phyloP scores from a whole-genome alignment of 92 coral and sea anemone species.

The Bergia sp. region DNA sequence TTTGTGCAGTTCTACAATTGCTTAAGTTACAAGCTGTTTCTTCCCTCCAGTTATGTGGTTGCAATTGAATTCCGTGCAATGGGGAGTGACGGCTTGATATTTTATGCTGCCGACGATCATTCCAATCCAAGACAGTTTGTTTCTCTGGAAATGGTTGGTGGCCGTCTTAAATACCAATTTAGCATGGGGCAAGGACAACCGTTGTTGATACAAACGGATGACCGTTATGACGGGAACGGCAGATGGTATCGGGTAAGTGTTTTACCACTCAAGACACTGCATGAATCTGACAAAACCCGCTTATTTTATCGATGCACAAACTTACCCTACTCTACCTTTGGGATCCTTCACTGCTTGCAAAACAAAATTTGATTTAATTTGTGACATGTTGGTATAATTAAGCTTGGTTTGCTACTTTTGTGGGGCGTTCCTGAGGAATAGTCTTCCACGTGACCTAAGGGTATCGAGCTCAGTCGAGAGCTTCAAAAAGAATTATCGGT shows the following conservation, averaged over 20 bases:
- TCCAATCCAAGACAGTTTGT: conserved; percentile 41
- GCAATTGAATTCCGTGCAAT: conserved; percentile 45
- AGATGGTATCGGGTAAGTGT: conserved; percentile 50
- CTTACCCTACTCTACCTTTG: too few species aligned
- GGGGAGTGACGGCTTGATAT: conserved; percentile 47
- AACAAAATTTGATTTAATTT: too few species aligned
- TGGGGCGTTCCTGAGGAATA: too few species aligned
- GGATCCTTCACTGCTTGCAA: too few species aligned
- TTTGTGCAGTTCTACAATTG: too few species aligned
- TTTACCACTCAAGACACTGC: background rate
- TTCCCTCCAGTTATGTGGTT: conserved; percentile 36
- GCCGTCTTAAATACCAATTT: conserved; percentile 49
- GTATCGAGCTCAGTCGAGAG: too few species aligned
- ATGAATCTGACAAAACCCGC: background rate
- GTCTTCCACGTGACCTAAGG: too few species aligned
- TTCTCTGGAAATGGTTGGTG: conserved; percentile 45
- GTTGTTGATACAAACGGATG: conserved; percentile 31
- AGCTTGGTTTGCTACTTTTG: too few species aligned
- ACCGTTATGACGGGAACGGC: conserved; percentile 23
- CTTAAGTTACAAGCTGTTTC: background rate
- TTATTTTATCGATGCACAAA: too few species aligned
- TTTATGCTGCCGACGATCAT: conserved; percentile 47
- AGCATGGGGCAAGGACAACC: conserved; percentile 25
- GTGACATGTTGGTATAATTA: too few species aligned
- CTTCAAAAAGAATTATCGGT: too few species aligned